Percentiles rank a stretch among this genome's conserved stretches.
These are phyloP conservation scores for Ctenomys sociabilis DNA, from an alignment of 2,113 vertebrate species.

Conservation along the genomic window DNA sequence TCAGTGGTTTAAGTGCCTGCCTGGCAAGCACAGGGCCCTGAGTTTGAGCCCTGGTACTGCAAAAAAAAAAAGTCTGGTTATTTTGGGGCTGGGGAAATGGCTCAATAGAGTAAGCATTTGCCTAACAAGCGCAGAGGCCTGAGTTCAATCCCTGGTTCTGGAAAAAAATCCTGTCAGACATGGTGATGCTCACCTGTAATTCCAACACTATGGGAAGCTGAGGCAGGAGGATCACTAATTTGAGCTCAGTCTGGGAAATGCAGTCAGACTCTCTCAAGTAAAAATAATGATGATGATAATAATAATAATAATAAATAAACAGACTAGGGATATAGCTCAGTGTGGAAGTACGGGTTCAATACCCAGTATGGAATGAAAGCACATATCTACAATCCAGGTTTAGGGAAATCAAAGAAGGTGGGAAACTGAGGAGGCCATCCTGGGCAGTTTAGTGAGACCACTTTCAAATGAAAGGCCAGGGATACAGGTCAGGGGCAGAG, in stretches of 20 bases:
- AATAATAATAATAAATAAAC: neutral
- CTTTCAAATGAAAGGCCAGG: neutral
- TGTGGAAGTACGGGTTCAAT: neutral
- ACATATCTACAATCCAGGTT: too few species aligned
- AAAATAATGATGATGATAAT: too few species aligned
- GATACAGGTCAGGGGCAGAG: neutral
- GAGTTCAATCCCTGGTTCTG: too few species aligned
- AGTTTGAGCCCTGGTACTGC: too few species aligned
- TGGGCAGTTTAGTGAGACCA: neutral
- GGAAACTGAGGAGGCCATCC: neutral
- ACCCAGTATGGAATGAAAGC: too few species aligned
- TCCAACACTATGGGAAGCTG: neutral
- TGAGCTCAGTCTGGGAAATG: neutral
- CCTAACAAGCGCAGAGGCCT: too few species aligned
- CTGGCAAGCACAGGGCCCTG: too few species aligned
- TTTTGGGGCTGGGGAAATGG: too few species aligned
- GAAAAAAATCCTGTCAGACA: neutral
- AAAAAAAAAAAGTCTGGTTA: too few species aligned
- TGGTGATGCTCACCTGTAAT: neutral
- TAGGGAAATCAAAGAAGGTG: neutral
- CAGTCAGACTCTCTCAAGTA: neutral
- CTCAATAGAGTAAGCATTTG: too few species aligned
- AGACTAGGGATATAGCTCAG: neutral
- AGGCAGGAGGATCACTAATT: neutral
- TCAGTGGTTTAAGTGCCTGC: too few species aligned